Percentiles rank a stretch among this genome's conserved stretches.
Evolutionary conservation across 2,888 invertebrate genomes (phyloP).

Genomic region (Lepetodrilus schrolli): DNA sequence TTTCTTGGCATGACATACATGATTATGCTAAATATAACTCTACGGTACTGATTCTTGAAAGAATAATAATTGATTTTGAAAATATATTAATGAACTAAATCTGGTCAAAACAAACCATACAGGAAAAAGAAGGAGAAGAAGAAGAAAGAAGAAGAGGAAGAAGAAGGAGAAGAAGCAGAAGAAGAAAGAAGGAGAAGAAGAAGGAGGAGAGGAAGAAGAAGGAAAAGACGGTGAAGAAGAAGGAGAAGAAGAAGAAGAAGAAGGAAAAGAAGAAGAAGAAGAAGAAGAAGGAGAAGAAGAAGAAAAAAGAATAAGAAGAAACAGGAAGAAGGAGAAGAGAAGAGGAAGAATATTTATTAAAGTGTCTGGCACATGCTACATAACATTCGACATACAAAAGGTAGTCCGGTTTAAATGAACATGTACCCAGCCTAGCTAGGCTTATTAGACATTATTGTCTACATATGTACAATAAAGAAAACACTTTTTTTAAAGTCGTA

Average conservation of each 20-base stretch:
- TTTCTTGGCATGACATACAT: background rate
- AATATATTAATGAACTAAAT: background rate
- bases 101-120: background rate
- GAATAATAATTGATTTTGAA: background rate
- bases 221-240: background rate
- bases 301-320: too few species aligned
- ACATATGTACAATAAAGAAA: too few species aligned
- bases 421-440: too few species aligned
- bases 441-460: too few species aligned
- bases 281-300: background rate
- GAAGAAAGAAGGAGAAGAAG: background rate
- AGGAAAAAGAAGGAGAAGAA: constrained; percentile 25
- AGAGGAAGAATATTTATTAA: too few species aligned
- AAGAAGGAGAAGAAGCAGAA: too few species aligned
- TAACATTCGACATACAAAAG: too few species aligned
- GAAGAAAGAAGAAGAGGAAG: background rate
- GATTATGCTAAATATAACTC: background rate
- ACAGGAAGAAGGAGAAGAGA: too few species aligned
- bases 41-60: background rate
- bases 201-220: constrained; percentile 1
- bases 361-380: too few species aligned
- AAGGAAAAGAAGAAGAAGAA: background rate
- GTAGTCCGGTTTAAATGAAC: too few species aligned
- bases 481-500: too few species aligned
- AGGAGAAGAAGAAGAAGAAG: background rate